phyloP scores from a whole-genome alignment of 1,140 invertebrate genomes.

The Asobara japonica region DNA sequence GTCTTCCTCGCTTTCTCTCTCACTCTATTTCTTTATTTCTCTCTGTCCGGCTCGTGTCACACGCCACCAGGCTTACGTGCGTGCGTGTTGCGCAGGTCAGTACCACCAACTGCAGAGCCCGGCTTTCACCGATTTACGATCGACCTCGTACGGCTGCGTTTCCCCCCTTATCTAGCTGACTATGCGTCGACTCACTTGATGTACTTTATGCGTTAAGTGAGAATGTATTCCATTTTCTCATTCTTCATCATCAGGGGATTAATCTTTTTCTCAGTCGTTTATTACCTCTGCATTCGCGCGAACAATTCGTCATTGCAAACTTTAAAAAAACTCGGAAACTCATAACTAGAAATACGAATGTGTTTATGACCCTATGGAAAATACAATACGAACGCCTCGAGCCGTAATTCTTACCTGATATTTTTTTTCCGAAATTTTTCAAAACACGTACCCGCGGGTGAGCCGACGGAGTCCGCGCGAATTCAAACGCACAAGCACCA shows the following conservation, averaged over 20 bases:
- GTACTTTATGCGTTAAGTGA: not conserved
- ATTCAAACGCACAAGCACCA: too few relatives aligned
- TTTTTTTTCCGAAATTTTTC: too few relatives aligned
- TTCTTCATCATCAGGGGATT: not conserved
- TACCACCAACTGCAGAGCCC: slow-evolving; percentile 13
- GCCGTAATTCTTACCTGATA: too few relatives aligned
- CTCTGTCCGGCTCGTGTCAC: not conserved
- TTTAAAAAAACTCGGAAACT: too few relatives aligned
- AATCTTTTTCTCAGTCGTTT: not conserved
- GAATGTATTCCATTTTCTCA: not conserved
- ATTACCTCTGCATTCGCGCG: not conserved
- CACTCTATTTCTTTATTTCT: not conserved
- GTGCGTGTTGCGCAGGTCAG: slow-evolving; percentile 33
- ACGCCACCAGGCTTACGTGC: slow-evolving; percentile 27
- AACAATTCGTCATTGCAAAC: too few relatives aligned
- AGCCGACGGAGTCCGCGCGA: too few relatives aligned
- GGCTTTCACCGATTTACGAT: slow-evolving; percentile 33
- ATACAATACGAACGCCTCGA: too few relatives aligned
- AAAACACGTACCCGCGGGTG: too few relatives aligned
- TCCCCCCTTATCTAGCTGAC: slow-evolving; percentile 23
- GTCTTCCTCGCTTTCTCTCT: not conserved
- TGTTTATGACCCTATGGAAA: too few relatives aligned
- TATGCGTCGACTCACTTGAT: not conserved
- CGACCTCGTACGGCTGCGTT: slow-evolving; percentile 11
- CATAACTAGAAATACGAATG: too few relatives aligned